These are phyloP conservation scores for Ferrisia virgata DNA, from an alignment of 2,888 invertebrate genomes.

Conservation along the genomic window DNA sequence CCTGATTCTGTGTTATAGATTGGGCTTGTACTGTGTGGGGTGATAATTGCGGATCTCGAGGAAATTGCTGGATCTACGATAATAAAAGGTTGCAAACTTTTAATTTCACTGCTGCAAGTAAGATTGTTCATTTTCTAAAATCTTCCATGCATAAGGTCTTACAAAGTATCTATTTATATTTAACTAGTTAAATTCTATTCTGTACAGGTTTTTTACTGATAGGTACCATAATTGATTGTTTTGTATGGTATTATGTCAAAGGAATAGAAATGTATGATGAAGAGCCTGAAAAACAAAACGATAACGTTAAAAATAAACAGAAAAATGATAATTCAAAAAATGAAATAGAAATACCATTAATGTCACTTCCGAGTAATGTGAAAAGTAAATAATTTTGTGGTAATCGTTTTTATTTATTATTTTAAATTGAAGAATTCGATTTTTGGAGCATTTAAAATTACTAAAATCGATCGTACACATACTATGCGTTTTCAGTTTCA, in stretches of 20 bases:
- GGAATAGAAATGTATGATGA: conserved; percentile 52
- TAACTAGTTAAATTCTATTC: not conserved
- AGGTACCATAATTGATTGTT: conserved; percentile 52
- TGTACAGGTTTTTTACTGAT: conserved; percentile 51
- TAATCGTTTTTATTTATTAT: too few species aligned
- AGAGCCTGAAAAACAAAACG: conserved; percentile 47
- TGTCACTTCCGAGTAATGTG: not conserved
- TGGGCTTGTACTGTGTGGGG: conserved; percentile 55
- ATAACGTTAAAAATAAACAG: not conserved
- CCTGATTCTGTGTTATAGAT: conserved; percentile 50
- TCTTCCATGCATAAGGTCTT: too few species aligned
- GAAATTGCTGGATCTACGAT: conserved; percentile 56
- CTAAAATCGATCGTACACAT: too few species aligned
- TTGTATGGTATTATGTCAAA: conserved; percentile 52
- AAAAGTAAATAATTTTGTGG: not conserved
- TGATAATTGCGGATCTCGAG: conserved; percentile 52
- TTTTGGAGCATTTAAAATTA: too few species aligned
- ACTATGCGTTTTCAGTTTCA: too few species aligned
- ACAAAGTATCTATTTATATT: too few species aligned
- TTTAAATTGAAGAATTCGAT: too few species aligned
- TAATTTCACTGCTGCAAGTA: conserved; percentile 52
- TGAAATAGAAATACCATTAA: not conserved
- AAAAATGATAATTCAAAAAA: not conserved
- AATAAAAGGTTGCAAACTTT: conserved; percentile 52
- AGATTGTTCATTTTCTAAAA: conserved; percentile 26